These are phyloP conservation scores for Athalia rosae DNA, from an alignment of 2,888 invertebrate species.

Conservation along the genomic window DNA sequence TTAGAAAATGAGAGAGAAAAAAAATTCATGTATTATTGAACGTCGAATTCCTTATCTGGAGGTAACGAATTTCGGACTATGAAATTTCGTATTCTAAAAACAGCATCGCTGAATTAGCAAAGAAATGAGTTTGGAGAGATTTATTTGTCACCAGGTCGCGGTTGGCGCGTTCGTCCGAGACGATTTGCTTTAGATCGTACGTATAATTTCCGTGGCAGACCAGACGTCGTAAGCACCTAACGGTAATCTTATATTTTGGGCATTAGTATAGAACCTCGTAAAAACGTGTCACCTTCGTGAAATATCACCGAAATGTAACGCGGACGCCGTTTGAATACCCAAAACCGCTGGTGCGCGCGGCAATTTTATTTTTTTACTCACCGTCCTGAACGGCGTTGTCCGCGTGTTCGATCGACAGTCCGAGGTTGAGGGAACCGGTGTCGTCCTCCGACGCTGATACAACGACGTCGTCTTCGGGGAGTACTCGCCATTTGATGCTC, in stretches of 20 bases:
- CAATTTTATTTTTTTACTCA: conserved; percentile 53
- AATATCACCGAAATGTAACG: conserved; percentile 4
- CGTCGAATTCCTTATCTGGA: neutral
- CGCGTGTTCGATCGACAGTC: conserved; percentile 82
- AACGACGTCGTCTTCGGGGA: conserved; percentile 87
- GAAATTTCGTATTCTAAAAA: neutral
- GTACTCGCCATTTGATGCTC: conserved; percentile 85
- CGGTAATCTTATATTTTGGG: conserved; percentile 2
- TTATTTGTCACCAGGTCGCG: conserved; percentile 1
- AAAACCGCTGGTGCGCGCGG: neutral
- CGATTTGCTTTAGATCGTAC: neutral
- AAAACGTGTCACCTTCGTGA: neutral
- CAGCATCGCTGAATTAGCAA: neutral
- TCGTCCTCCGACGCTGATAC: conserved; percentile 82
- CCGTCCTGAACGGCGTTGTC: conserved; percentile 74
- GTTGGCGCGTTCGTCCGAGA: neutral
- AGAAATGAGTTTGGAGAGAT: neutral
- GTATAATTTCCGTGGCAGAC: neutral
- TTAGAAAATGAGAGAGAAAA: neutral
- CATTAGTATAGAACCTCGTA: neutral
- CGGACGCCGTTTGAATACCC: neutral
- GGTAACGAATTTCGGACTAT: neutral
- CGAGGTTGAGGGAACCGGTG: conserved; percentile 82
- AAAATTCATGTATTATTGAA: neutral
- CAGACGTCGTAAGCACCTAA: neutral